These are phyloP conservation scores for Cynocephalus volans DNA, from an alignment of 2,113 vertebrate genomes.

Conservation along the genomic window DNA sequence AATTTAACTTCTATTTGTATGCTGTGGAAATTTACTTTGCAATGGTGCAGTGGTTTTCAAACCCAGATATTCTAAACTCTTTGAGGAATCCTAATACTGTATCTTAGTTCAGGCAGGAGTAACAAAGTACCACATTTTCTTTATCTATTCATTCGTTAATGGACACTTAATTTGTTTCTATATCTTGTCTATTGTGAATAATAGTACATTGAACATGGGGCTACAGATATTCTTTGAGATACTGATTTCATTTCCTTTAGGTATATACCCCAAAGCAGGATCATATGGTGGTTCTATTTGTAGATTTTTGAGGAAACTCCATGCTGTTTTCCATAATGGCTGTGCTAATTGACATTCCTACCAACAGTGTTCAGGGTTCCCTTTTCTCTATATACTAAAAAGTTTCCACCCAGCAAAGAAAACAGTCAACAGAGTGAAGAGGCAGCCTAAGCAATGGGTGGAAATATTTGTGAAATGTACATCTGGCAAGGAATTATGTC, in stretches of 20 bases:
- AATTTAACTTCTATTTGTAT: conserved; percentile 40
- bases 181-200: background rate
- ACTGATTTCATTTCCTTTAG: background rate
- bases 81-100: background rate
- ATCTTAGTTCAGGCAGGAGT: background rate
- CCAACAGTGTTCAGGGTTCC: background rate
- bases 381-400: background rate
- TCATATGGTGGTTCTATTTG: background rate
- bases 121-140: background rate
- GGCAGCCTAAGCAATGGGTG: background rate
- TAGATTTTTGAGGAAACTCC: background rate
- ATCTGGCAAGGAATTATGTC: background rate
- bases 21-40: background rate
- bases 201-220: background rate
- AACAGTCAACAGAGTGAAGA: background rate
- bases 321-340: background rate
- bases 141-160: background rate
- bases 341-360: background rate
- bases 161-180: background rate
- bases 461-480: background rate
- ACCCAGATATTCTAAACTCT: conserved; percentile 6
- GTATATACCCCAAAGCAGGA: background rate
- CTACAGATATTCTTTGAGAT: background rate
- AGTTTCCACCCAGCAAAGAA: background rate
- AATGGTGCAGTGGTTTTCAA: background rate